Evolutionary conservation across 53 echinoderm and acorn worm genomes (phyloP).

Genomic region (Echinarachnius parma): DNA sequence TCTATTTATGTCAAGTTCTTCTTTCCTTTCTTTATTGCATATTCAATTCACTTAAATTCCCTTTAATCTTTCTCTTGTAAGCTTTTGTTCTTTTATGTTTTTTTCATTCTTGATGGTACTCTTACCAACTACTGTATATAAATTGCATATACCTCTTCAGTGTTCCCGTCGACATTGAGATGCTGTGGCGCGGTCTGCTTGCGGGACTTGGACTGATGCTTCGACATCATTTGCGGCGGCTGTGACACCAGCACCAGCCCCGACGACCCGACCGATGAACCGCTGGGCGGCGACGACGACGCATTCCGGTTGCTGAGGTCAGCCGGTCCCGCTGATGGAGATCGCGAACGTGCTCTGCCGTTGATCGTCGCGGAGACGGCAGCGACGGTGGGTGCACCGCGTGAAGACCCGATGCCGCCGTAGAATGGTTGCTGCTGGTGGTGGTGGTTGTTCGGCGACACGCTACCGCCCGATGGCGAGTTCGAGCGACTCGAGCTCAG

Average conservation of each 20-base stretch:
- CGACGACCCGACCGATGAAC: conserved; percentile 10
- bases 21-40: not conserved
- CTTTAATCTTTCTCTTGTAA: not conserved
- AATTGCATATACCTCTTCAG: conserved; percentile 42
- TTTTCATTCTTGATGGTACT: too few species aligned
- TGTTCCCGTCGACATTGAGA: conserved; percentile 48
- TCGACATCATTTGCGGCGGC: conserved; percentile 39
- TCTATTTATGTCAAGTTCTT: too few species aligned
- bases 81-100: too few species aligned
- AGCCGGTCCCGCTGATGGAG: conserved; percentile 6
- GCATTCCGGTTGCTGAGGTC: conserved; percentile 43
- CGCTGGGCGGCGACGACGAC: conserved; percentile 40
- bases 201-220: conserved; percentile 55
- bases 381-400: not conserved
- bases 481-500: conserved; percentile 40
- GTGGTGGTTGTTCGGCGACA: conserved; percentile 17
- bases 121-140: too few species aligned
- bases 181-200: conserved; percentile 85
- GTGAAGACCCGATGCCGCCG: conserved; percentile 10
- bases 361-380: not conserved
- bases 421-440: conserved; percentile 36
- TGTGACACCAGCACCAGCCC: conserved; percentile 14
- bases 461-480: conserved; percentile 31
- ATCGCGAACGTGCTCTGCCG: not conserved
- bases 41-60: not conserved